Evolutionary conservation across 2,888 invertebrate species (phyloP).

Genomic region (Aphodius granarius): DNA sequence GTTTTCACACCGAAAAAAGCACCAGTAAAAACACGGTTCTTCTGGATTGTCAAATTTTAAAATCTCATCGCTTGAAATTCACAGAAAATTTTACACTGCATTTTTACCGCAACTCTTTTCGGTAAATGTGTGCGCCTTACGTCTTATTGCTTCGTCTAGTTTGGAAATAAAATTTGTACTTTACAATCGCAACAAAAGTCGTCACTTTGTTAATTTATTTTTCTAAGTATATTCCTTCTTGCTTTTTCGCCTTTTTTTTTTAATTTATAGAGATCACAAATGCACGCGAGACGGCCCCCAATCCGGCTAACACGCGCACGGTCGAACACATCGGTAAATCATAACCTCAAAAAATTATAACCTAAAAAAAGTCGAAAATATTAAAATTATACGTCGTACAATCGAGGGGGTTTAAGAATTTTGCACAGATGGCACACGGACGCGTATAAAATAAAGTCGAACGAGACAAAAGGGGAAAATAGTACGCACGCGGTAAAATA

Average conservation of each 20-base stretch:
- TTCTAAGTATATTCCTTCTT: not conserved
- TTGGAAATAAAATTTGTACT: not conserved
- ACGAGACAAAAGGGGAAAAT: conserved; percentile 13
- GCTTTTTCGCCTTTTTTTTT: not conserved
- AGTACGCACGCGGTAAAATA: conserved; percentile 32
- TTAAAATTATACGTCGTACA: not conserved
- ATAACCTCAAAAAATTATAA: not conserved
- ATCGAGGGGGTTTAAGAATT: not conserved
- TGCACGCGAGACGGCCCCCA: not conserved
- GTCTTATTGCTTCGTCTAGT: not conserved
- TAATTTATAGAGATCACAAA: not conserved
- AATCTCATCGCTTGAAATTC: no score
- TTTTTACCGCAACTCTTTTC: no score
- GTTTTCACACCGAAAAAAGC: not conserved
- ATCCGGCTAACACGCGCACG: not conserved
- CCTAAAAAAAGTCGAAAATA: not conserved
- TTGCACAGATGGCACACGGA: conserved; percentile 31
- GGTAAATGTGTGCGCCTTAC: not conserved
- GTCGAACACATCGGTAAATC: not conserved
- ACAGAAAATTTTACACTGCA: no score
- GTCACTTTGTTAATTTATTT: not conserved
- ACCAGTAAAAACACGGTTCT: no score
- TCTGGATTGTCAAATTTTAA: no score
- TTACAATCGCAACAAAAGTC: not conserved
- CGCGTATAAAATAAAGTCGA: conserved; percentile 24